A percentile compares a stretch with the other conserved stretches of the same genome.
Conservation (phyloP, 2,797 vertebrate species). For the Eupleurogrammus muticus region DNA sequence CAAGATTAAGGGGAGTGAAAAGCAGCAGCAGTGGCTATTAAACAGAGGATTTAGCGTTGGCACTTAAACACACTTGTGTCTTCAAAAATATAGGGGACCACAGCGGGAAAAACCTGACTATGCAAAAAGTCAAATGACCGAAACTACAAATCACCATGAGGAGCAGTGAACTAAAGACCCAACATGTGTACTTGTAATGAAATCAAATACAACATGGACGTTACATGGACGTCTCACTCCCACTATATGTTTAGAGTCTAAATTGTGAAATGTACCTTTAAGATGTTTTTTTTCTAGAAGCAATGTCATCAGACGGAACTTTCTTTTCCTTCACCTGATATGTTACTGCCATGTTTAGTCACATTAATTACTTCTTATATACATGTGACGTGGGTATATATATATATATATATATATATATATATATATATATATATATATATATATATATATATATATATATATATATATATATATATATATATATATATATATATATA, state of each 20-base stretch:
- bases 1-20: slow-evolving; percentile 65
- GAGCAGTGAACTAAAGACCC: background rate
- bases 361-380: too few species aligned
- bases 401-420: too few species aligned
- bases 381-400: too few species aligned
- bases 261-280: too few species aligned
- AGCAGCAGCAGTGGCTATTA: slow-evolving; percentile 49
- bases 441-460: too few species aligned
- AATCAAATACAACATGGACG: background rate
- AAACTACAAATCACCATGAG: slow-evolving; percentile 18
- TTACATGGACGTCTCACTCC: background rate
- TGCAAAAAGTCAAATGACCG: slow-evolving; percentile 36
- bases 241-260: background rate
- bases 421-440: too few species aligned
- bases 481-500: too few species aligned
- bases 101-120: slow-evolving; percentile 34
- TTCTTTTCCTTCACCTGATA: too few species aligned
- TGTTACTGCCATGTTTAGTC: too few species aligned
- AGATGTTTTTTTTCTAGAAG: too few species aligned
- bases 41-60: slow-evolving; percentile 54
- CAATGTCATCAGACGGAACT: too few species aligned
- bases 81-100: slow-evolving; percentile 23
- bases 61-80: slow-evolving; percentile 48
- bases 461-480: too few species aligned
- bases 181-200: background rate